A percentile compares a stretch with the other conserved stretches of the same genome.
These are phyloP conservation scores for Turritopsis dohrnii DNA, from an alignment of 30 jellyfish, hydroid and myxozoan genomes.

Conservation along the genomic window DNA sequence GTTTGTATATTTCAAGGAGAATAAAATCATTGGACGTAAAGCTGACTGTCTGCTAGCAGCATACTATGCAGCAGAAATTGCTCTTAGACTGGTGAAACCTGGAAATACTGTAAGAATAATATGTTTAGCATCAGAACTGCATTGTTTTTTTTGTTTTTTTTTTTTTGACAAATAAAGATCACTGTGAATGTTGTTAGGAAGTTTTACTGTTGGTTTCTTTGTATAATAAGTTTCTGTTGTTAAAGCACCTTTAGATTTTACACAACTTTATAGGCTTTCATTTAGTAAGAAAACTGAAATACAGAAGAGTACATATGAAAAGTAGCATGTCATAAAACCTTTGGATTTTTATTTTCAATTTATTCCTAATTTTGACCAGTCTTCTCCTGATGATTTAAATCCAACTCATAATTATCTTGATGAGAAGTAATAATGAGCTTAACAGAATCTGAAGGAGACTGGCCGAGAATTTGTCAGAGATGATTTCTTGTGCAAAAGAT, in stretches of 20 bases:
- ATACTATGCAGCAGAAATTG: conserved; percentile 81
- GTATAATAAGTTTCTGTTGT: too few relatives aligned
- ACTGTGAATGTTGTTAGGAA: neutral
- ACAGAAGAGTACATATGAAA: too few relatives aligned
- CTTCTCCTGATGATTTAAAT: conserved; percentile 5
- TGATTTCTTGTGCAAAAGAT: neutral
- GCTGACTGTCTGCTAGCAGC: conserved; percentile 99
- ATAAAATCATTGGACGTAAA: conserved; percentile 87
- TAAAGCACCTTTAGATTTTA: too few relatives aligned
- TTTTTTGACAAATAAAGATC: neutral
- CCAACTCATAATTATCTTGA: conserved; percentile 3
- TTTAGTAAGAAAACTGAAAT: too few relatives aligned
- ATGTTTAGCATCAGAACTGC: too few relatives aligned
- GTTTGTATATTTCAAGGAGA: conserved; percentile 72
- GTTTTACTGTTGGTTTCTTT: too few relatives aligned
- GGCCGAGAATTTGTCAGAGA: neutral
- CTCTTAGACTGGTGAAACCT: conserved; percentile 84
- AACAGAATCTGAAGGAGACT: neutral
- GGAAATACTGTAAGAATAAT: conserved; percentile 68
- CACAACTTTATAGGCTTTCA: too few relatives aligned
- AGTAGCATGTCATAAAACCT: too few relatives aligned
- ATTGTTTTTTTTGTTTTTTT: too few relatives aligned
- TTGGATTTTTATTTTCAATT: neutral
- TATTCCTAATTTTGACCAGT: too few relatives aligned
- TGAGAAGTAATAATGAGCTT: conserved; percentile 6